These are phyloP conservation scores for Lissonota sp. DNA, from an alignment of 2,888 invertebrate genomes.

Conservation along the genomic window DNA sequence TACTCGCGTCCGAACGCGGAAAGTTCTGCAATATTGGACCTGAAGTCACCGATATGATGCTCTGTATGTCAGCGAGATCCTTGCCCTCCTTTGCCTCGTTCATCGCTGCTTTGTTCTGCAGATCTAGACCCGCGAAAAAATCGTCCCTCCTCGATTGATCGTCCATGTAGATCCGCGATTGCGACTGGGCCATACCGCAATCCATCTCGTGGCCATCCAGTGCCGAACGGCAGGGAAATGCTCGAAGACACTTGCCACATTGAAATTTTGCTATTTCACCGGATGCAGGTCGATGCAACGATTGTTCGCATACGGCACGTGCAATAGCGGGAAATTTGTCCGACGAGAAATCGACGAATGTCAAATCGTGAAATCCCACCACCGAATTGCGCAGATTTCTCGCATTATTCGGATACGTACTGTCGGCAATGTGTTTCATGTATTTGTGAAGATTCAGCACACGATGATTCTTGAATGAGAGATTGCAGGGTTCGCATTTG, in stretches of 20 bases:
- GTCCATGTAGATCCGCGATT: conserved; percentile 86
- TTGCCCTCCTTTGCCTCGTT: conserved; percentile 84
- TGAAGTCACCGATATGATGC: conserved; percentile 92
- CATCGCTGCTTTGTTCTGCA: conserved; percentile 88
- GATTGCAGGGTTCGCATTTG: conserved; percentile 90
- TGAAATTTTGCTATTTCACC: conserved; percentile 87
- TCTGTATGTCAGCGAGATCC: conserved; percentile 94
- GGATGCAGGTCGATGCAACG: conserved; percentile 86
- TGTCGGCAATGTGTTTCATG: conserved; percentile 85
- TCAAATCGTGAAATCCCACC: conserved; percentile 89
- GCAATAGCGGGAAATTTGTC: conserved; percentile 92
- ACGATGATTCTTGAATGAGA: conserved; percentile 90
- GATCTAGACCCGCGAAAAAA: conserved; percentile 92
- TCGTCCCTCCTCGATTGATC: conserved; percentile 88
- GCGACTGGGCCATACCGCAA: conserved; percentile 87
- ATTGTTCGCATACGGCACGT: conserved; percentile 89
- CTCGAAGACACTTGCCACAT: conserved; percentile 89
- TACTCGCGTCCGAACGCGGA: conserved; percentile 72
- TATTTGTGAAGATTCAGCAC: conserved; percentile 89
- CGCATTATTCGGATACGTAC: conserved; percentile 68
- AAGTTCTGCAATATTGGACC: conserved; percentile 74
- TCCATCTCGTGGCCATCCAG: conserved; percentile 88
- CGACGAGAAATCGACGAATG: conserved; percentile 92
- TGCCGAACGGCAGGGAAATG: conserved; percentile 90
- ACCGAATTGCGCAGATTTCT: conserved; percentile 84